phyloP scores from a whole-genome alignment of 2,113 vertebrate species.

The Axis porcinus region DNA sequence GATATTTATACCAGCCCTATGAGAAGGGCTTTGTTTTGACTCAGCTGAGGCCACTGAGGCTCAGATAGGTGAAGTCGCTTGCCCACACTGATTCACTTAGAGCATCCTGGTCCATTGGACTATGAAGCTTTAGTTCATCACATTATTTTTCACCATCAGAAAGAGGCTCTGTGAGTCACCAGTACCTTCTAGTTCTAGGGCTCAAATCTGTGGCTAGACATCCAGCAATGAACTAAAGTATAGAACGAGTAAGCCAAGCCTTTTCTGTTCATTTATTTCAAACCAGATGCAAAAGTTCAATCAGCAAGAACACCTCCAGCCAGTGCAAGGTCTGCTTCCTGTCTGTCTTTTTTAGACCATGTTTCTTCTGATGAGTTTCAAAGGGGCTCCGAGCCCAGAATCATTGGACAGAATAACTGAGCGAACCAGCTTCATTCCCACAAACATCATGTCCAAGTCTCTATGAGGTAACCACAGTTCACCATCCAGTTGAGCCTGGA shows the following conservation, averaged over 20 bases:
- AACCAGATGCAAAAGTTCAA: constrained; percentile 2
- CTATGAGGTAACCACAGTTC: not conserved
- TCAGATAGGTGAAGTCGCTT: not conserved
- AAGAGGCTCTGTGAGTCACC: not conserved
- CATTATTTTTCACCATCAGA: not conserved
- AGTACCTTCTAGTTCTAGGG: not conserved
- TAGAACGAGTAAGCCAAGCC: not conserved
- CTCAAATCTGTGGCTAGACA: not conserved
- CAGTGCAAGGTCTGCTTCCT: not conserved
- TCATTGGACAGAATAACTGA: not conserved
- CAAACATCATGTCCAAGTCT: not conserved
- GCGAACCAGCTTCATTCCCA: not conserved
- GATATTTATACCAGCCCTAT: not conserved
- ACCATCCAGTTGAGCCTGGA: not conserved
- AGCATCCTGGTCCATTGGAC: not conserved
- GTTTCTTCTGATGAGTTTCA: not conserved
- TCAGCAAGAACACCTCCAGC: not conserved
- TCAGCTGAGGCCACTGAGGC: not conserved
- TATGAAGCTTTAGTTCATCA: not conserved
- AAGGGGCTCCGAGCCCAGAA: not conserved
- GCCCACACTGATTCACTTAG: not conserved
- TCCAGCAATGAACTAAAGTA: not conserved
- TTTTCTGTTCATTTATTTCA: not conserved
- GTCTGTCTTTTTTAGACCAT: not conserved
- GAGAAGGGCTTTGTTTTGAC: not conserved